Evolutionary conservation across 1,140 invertebrate genomes (phyloP), one percentile per base, ranked within the genome.

Genomic region (Zaprionus ornatus): DNA sequence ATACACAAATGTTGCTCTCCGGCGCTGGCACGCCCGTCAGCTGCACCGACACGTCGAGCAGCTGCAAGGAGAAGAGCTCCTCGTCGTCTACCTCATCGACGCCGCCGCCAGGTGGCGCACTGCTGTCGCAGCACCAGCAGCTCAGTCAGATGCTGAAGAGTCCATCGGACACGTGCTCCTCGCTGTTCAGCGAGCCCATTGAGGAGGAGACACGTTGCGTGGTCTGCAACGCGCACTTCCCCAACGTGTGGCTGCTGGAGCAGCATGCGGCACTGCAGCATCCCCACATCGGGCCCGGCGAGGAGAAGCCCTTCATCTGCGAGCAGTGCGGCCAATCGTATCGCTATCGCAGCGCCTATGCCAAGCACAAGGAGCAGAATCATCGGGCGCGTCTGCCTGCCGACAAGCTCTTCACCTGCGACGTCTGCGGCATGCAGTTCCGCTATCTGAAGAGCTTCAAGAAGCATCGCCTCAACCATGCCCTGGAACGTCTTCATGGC

Each of bases 311-410:
- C n/a, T 97, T 97, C 93, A 96, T 97, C 10, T 98, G 97, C 93
- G 97, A 97, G 82, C 97, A 97, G 85, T 98, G 97, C 92, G 97
- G 97, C 9, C 97, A 98, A 82, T 97, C 96, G 80, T 98, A 98
- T 92, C 95, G 97, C 74, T 98, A 98, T 88, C 94, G 97, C 54
- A 97, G 97, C 19, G 97, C 97, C 7, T 98, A 97, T 92, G 96
- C 97, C 35, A 97, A 97, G 84, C 97, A 98, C 91, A 95, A 97
- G 52, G 97, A 97, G 90, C 97, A 97, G 92, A 97, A 98, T 85
- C 97, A 98, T 83, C 95, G 97, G 1, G 97, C 97, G 2, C 93
- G 97, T 1, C 93, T 97, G 9, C 97, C 97, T 0, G 97, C 97
- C 9, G 97, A 97, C 93, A 97, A 97, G 91, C 94, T 97, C 2